Base-by-base conservation (phyloP, 2,113 vertebrate genomes). In the Lasiurus borealis region DNA sequence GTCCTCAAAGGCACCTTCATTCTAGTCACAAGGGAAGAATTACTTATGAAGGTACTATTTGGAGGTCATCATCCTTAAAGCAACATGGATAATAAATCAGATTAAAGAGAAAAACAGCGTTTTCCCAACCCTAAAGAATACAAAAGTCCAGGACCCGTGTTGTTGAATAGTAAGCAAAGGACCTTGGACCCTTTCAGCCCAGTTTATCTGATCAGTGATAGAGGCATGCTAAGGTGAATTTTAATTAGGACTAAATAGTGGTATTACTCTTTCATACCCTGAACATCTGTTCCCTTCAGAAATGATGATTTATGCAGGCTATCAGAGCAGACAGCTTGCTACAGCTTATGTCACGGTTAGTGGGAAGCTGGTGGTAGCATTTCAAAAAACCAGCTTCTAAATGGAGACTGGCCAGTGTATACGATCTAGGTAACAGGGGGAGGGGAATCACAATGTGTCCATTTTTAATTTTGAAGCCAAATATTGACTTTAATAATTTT, bases 211-310 rank as follows among this genome's bases (percentile, higher is more conserved):
- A 98, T 98, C 98, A 93, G 98, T 98, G 97, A 98, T 98, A 98
- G 98, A 98, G 97, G 98, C 98, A 97, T 97, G 98, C 98, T 99
- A 99, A 99, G 98, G 99, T 99, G 99, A 99, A 98, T 99, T 99
- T 99, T 99, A 99, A 99, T 99, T 99, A 99, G 98, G 98, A 99
- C 98, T 99, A 99, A 99, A 99, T 98, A 98, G 98, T 99, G 98
- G 98, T 99, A 99, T 99, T 99, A 99, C 98, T 99, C 98, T 98
- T 99, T 99, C 98, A 98, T 98, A 98, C 98, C 98, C 98, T 97
- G 98, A 98, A 99, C 99, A 99, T 98, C 99, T 99, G 99, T 98
- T 99, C 99, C 98, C 98, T 99, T 99, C 99, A 99, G 98, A 98
- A 99, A 97, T 95, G 97, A 98, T 99, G 99, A 99, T 99, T 99